Percentiles rank a stretch among this genome's conserved stretches.
Evolutionary conservation across 2,797 vertebrate genomes (phyloP).

Genomic region (Sarcoramphus papa): DNA sequence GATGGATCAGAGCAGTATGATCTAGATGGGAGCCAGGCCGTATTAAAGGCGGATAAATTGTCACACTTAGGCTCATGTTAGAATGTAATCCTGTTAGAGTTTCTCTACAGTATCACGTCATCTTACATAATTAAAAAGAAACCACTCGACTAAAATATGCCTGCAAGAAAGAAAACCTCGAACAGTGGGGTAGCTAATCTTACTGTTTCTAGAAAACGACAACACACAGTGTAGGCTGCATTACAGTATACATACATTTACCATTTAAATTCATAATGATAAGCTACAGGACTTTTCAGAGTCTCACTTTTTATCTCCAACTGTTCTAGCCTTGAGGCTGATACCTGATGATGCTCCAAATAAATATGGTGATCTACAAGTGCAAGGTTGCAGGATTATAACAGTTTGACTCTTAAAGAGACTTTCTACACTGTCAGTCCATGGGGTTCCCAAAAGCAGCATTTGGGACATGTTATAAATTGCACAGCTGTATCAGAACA

Average conservation of each 20-base stretch:
- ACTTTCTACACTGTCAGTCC: neutral
- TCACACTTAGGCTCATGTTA: slow-evolving; percentile 34
- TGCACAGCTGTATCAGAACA: neutral
- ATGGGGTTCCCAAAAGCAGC: neutral
- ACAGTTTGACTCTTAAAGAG: neutral
- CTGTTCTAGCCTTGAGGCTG: neutral
- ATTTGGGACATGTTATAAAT: neutral
- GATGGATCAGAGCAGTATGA: neutral
- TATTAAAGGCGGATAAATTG: slow-evolving; percentile 42
- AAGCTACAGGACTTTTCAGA: neutral
- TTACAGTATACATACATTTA: neutral
- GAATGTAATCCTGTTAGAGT: slow-evolving; percentile 60
- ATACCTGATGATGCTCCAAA: neutral
- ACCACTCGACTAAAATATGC: neutral
- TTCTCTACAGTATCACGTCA: slow-evolving; percentile 45
- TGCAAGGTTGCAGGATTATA: neutral
- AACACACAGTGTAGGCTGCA: neutral
- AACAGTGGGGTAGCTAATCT: neutral
- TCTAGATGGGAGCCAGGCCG: slow-evolving; percentile 32
- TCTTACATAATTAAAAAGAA: slow-evolving; percentile 52
- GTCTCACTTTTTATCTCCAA: neutral
- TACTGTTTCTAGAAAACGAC: neutral
- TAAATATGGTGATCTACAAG: neutral
- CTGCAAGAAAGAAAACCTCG: neutral
- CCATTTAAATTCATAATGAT: neutral